A percentile compares a stretch with the other conserved stretches of the same genome.
These are phyloP conservation scores for Drosophila anomalata DNA, from an alignment of 2,888 invertebrate genomes.

Conservation along the genomic window DNA sequence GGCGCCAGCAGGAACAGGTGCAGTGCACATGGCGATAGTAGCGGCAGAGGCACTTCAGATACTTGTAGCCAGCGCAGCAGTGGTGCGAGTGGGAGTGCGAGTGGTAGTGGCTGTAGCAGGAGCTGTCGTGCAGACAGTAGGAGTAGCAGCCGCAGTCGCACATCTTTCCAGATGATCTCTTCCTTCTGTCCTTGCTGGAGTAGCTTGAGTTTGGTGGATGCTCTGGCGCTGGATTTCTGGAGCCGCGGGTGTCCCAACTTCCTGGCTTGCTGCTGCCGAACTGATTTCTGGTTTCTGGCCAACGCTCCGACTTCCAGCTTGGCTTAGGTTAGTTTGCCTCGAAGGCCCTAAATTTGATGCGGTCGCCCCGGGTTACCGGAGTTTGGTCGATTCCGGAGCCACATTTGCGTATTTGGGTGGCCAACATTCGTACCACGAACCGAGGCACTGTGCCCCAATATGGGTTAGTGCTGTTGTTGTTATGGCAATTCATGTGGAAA, in stretches of 20 bases:
- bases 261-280: constrained; percentile 61
- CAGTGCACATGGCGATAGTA: constrained; percentile 72
- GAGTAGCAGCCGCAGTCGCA: constrained; percentile 75
- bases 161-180: constrained; percentile 50
- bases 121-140: constrained; percentile 68
- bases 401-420: constrained; percentile 76
- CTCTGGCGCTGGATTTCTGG: neutral
- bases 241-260: constrained; percentile 48
- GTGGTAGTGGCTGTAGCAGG: constrained; percentile 72
- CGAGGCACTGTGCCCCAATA: constrained; percentile 33
- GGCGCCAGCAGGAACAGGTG: constrained; percentile 76
- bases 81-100: constrained; percentile 70
- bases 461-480: constrained; percentile 43
- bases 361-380: constrained; percentile 46
- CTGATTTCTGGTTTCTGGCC: constrained; percentile 76
- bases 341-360: constrained; percentile 29
- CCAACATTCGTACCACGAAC: constrained; percentile 73
- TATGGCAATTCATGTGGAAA: constrained; percentile 55
- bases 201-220: neutral
- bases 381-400: constrained; percentile 67
- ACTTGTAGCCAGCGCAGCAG: constrained; percentile 73
- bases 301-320: constrained; percentile 69
- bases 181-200: neutral
- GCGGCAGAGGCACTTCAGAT: constrained; percentile 74
- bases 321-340: constrained; percentile 73